A percentile compares a stretch with the other conserved stretches of the same genome.
Conservation (phyloP, 2,113 vertebrate genomes). For the Tapirus terrestris region DNA sequence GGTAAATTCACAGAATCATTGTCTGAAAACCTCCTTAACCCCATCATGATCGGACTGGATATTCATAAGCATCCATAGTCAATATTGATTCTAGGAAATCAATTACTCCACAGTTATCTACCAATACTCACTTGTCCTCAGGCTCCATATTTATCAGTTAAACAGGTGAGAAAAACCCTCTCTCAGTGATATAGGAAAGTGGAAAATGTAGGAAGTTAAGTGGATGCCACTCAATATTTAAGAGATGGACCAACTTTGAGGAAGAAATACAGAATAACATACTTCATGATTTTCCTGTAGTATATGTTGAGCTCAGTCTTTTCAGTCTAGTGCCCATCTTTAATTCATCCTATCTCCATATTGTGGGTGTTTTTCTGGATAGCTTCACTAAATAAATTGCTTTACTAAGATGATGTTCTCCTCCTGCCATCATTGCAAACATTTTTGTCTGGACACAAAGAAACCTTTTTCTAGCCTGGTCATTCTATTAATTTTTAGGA, state of each 20-base stretch:
- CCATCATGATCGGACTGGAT: background rate
- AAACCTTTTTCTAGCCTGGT: background rate
- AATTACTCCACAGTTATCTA: background rate
- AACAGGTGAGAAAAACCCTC: background rate
- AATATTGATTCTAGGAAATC: background rate
- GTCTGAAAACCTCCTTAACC: background rate
- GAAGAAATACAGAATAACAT: background rate
- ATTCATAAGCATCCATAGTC: background rate
- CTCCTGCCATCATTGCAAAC: background rate
- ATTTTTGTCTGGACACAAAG: background rate
- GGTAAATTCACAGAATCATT: slow-evolving; percentile 38
- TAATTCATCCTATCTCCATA: background rate
- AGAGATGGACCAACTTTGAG: background rate
- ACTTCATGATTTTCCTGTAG: background rate
- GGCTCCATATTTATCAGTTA: background rate
- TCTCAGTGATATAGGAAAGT: background rate
- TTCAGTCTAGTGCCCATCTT: background rate
- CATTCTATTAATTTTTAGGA: background rate
- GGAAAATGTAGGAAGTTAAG: background rate
- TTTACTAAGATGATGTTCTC: background rate
- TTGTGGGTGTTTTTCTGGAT: background rate
- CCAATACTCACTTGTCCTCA: background rate
- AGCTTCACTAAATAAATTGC: background rate
- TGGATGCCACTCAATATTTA: background rate
- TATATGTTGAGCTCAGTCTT: background rate